Conservation (phyloP, 1,140 invertebrate species). For the Drosophila ohnishii region DNA sequence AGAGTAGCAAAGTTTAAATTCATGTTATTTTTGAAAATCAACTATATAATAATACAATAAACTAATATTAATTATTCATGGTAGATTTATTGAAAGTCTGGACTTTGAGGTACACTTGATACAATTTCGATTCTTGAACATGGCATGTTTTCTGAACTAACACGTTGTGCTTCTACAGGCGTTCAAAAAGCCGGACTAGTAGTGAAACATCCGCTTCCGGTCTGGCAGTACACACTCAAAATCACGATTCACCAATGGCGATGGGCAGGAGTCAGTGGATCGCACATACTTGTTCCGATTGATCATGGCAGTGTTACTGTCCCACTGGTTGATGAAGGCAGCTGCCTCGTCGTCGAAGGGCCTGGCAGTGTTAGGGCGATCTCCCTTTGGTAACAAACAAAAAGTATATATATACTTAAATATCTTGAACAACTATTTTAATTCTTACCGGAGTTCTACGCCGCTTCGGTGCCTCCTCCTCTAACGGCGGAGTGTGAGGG, state of each 20-base stretch:
- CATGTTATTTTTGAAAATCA: not conserved
- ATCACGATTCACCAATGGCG: not conserved
- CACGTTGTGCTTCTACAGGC: constrained; percentile 9
- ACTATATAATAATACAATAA: not conserved
- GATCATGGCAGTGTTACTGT: constrained; percentile 15
- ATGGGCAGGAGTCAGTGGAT: not conserved
- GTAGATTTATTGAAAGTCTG: constrained; percentile 3
- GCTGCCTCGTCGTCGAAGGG: constrained; percentile 27
- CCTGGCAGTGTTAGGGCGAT: constrained; percentile 37
- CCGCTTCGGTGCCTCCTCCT: not conserved
- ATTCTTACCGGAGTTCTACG: not conserved
- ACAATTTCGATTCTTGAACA: constrained; percentile 6
- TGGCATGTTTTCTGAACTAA: constrained; percentile 5
- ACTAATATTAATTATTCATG: not conserved
- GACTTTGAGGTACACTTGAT: not conserved
- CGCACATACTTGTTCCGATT: constrained; percentile 19
- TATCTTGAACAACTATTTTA: not conserved
- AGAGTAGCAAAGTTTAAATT: not conserved
- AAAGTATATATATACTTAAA: not conserved
- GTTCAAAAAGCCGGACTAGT: not conserved
- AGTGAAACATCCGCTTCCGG: constrained; percentile 17
- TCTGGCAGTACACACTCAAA: not conserved
- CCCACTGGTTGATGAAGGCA: constrained; percentile 46
- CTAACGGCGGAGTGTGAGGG: not conserved
- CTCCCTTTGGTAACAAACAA: not conserved